Conservation (phyloP, 64 coral and sea anemone genomes). For the Pocillopora damicornis region DNA sequence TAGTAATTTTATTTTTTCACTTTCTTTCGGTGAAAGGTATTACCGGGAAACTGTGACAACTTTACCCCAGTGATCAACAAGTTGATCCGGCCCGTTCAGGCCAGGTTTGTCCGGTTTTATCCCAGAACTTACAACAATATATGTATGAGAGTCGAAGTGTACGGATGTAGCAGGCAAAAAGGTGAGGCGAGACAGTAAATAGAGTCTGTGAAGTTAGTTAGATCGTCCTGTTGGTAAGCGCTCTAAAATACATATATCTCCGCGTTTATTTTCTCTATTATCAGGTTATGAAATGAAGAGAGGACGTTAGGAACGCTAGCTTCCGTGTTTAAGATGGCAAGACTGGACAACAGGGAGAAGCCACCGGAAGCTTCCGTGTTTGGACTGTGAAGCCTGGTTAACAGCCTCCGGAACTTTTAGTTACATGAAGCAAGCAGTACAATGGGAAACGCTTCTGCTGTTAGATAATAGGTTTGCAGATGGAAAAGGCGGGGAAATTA, state of each 20-base stretch:
- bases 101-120: constrained; percentile 68
- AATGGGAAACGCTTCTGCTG: neutral
- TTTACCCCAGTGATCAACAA: constrained; percentile 61
- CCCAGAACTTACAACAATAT: constrained; percentile 43
- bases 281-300: constrained; percentile 32
- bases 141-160: constrained; percentile 71
- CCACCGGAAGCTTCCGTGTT: neutral
- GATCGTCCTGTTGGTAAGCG: too few species aligned
- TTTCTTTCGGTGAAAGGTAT: constrained; percentile 22
- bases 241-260: neutral
- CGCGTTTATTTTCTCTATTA: neutral
- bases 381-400: neutral
- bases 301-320: neutral
- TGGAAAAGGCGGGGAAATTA: neutral
- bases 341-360: neutral
- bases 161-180: constrained; percentile 51
- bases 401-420: too few species aligned
- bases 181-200: neutral
- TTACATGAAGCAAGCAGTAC: neutral
- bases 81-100: constrained; percentile 31
- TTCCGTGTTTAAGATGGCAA: neutral
- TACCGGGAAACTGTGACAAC: constrained; percentile 67
- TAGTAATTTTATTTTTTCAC: neutral
- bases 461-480: neutral
- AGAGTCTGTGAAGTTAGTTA: too few species aligned